phyloP scores from a whole-genome alignment of 2,113 vertebrate species.

The Sprattus sprattus region DNA sequence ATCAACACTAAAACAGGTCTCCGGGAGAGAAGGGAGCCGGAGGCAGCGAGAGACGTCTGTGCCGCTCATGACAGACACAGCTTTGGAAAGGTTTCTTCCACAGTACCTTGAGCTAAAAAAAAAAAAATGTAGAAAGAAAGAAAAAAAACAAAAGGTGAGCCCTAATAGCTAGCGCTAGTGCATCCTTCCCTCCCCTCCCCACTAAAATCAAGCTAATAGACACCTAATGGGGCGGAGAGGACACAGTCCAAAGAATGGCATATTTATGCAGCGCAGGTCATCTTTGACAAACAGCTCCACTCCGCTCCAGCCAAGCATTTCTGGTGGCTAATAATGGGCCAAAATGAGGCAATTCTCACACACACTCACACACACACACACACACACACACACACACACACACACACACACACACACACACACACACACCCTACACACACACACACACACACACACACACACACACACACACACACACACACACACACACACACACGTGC shows the following conservation, averaged over 20 bases:
- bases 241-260: conserved; percentile 10
- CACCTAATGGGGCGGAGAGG: background rate
- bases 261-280: conserved; percentile 19
- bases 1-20: background rate
- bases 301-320: background rate
- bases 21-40: conserved; percentile 4
- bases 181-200: background rate
- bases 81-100: background rate
- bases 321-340: background rate
- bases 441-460: too few species aligned
- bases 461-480: too few species aligned
- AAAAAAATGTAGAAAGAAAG: conserved; percentile 8
- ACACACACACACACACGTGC: too few species aligned
- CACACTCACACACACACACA: too few species aligned
- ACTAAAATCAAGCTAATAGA: background rate
- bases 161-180: background rate
- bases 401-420: too few species aligned
- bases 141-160: background rate
- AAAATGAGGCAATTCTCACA: too few species aligned
- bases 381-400: too few species aligned
- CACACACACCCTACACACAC: too few species aligned
- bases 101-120: background rate
- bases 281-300: background rate
- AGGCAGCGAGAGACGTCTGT: background rate
- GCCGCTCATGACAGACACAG: background rate